Evolutionary conservation across 1,140 invertebrate genomes (phyloP).

Genomic region (Drosophila sproati): DNA sequence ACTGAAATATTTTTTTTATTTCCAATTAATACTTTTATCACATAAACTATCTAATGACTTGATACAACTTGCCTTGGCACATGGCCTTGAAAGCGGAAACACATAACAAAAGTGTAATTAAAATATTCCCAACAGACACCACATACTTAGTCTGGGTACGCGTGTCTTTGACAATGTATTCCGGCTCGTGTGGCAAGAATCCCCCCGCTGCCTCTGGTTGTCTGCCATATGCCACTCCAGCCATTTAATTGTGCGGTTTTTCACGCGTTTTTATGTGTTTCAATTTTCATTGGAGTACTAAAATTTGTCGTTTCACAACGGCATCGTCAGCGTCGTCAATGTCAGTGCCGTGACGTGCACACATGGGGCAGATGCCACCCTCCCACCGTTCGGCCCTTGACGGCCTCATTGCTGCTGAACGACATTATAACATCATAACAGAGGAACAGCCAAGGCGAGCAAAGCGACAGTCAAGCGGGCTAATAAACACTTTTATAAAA

Average conservation of each 20-base stretch:
- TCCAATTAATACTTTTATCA: background rate
- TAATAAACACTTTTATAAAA: conserved; percentile 80
- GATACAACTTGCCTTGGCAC: background rate
- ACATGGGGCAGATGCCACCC: background rate
- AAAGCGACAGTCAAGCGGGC: conserved; percentile 49
- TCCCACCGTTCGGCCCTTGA: background rate
- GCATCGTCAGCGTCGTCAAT: conserved; percentile 49
- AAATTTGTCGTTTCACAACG: conserved; percentile 55
- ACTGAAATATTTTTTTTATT: background rate
- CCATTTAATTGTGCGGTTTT: conserved; percentile 72
- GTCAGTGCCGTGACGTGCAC: conserved; percentile 39
- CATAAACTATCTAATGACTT: background rate
- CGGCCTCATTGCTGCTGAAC: conserved; percentile 12
- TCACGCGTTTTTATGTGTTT: conserved; percentile 72
- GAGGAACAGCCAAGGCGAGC: conserved; percentile 10
- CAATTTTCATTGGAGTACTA: conserved; percentile 74
- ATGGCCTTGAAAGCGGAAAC: conserved; percentile 34
- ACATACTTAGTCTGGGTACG: background rate
- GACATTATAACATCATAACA: conserved; percentile 29
- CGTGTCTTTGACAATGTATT: conserved; percentile 39
- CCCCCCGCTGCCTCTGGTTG: background rate
- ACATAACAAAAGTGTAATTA: conserved; percentile 21
- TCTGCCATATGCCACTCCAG: conserved; percentile 31
- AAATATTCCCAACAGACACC: conserved; percentile 11
- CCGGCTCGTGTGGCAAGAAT: conserved; percentile 18